Base-by-base conservation (phyloP, 2,797 vertebrate genomes). In the Meda fulgida region DNA sequence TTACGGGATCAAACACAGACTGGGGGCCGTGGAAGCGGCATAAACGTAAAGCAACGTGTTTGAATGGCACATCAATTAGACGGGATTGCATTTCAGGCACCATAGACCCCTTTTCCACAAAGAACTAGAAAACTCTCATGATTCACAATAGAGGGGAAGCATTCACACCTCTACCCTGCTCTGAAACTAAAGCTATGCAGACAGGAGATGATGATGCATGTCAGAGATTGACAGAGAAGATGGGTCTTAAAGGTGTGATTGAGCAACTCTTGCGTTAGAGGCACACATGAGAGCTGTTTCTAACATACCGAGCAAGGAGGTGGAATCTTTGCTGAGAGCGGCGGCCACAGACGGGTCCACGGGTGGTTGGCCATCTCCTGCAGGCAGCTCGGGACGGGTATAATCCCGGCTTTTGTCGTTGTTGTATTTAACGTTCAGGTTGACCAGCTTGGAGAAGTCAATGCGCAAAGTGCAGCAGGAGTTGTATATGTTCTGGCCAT, bases 401-500 rank as follows among this genome's bases (percentile, higher is more conserved):
- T 99, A 99, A 92, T 99, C 98, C 82, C 98, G 96, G 91, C 98
- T 99, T 94, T 99, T 99, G 90, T 99, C 98, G 0, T 99, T 99
- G 95, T 99, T 99, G 95, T 99, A 99, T 91, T 99, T 99, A 76
- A 99, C 98, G 73, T 99, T 99, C 91, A 99, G 96, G 94, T 97
- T 99, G 93, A 99, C 97, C 94, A 99, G 93, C 93, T 99, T 99
- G 91, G 97, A 99, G 95, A 99, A 99, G 95, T 99, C 98, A 92
- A 99, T 99, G 89, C 98, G 96, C 88, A 99, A 95, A 5, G 98
- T 99, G 91, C 98, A 99, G 94, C 98, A 99, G 48, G 97, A 97
- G 91, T 99, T 99, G 91, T 99, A 99, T 92, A 99, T 99, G 94
- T 99, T 99, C 90, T 99, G 98, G 91, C 98, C 98, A 89, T 99